These are phyloP conservation scores for Cistogaster globosa DNA, from an alignment of 2,888 invertebrate species.

Conservation along the genomic window DNA sequence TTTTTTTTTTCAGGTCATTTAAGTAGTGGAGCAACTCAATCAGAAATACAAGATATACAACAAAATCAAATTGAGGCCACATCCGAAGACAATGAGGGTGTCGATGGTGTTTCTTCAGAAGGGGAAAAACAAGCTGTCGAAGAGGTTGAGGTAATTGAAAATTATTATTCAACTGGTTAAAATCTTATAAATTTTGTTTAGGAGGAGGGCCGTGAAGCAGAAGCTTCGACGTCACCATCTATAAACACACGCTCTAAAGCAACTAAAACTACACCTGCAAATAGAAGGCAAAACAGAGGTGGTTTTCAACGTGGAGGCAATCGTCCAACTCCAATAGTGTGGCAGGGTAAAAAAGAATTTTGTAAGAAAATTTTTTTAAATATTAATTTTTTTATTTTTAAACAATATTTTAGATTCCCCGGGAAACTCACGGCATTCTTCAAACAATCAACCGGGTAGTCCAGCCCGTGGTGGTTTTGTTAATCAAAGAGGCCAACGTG, in stretches of 20 bases:
- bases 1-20: constrained; percentile 72
- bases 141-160: constrained; percentile 78
- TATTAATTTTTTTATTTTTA: neutral
- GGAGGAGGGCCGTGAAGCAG: constrained; percentile 92
- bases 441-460: constrained; percentile 75
- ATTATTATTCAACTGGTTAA: neutral
- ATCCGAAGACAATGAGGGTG: constrained; percentile 81
- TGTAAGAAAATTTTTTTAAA: neutral
- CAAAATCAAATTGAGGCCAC: constrained; percentile 79
- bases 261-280: constrained; percentile 78
- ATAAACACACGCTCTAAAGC: constrained; percentile 84
- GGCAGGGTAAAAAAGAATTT: constrained; percentile 80
- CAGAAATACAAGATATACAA: constrained; percentile 82
- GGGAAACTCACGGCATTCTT: constrained; percentile 75
- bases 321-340: constrained; percentile 87
- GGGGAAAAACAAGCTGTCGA: constrained; percentile 85
- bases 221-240: constrained; percentile 87
- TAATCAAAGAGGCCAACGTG: constrained; percentile 79
- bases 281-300: constrained; percentile 80
- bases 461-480: constrained; percentile 77
- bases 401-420: constrained; percentile 70
- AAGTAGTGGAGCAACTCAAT: constrained; percentile 83
- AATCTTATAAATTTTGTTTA: constrained; percentile 73
- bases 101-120: constrained; percentile 85
- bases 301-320: constrained; percentile 80